These are phyloP conservation scores for Morpho achilles DNA, from an alignment of 2,888 invertebrate genomes.

Conservation along the genomic window DNA sequence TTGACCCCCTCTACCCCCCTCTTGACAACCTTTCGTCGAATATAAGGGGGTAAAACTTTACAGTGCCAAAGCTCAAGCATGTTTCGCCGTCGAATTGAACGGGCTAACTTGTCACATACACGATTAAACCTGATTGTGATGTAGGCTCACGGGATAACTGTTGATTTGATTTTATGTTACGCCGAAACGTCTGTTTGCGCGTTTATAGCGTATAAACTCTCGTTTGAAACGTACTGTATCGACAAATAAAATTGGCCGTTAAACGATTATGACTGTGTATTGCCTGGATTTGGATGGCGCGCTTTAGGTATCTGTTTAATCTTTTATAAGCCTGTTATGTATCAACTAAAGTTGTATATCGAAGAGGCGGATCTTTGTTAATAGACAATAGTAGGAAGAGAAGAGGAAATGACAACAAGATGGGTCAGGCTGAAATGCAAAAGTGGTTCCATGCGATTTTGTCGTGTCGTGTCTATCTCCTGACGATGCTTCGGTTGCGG, in stretches of 20 bases:
- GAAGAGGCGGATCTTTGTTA: no score
- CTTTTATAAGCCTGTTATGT: conserved; percentile 25
- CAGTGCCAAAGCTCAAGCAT: conserved; percentile 20
- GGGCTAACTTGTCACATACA: conserved; percentile 76
- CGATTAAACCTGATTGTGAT: conserved; percentile 78
- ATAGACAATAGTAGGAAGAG: no score
- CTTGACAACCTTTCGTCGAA: neutral
- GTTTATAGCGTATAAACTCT: conserved; percentile 76
- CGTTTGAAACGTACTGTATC: conserved; percentile 66
- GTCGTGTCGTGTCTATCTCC: no score
- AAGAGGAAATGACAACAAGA: no score
- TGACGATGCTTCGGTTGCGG: no score
- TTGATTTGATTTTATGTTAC: conserved; percentile 79
- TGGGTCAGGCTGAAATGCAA: neutral
- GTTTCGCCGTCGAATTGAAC: conserved; percentile 39
- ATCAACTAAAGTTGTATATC: no score
- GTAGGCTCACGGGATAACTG: conserved; percentile 77
- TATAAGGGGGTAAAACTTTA: conserved; percentile 19
- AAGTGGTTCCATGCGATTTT: no score
- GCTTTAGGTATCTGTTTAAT: conserved; percentile 42
- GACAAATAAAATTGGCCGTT: conserved; percentile 70
- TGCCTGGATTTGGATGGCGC: conserved; percentile 48
- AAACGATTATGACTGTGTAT: conserved; percentile 68
- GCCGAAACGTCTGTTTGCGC: conserved; percentile 75
- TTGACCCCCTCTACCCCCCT: conserved; percentile 34